phyloP scores from a whole-genome alignment of 23 tunicate genomes.

The Aplidium turbinatum region DNA sequence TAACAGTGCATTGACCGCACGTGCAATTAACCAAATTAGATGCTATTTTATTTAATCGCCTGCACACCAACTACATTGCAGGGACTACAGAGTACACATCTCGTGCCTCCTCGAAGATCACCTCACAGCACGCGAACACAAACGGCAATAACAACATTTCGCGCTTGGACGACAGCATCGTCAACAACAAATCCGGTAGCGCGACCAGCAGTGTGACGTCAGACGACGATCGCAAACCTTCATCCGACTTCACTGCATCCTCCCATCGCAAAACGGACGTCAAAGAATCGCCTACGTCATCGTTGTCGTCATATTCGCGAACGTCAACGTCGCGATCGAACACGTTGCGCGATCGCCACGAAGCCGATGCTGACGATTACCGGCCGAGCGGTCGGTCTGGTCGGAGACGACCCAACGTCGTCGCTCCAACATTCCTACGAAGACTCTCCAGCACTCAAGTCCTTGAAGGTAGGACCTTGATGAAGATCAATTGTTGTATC shows the following conservation, averaged over 20 bases:
- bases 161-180: constrained; percentile 3
- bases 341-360: constrained; percentile 3
- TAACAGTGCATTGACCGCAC: no score
- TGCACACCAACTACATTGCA: no score
- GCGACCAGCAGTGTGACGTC: no score
- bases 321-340: constrained; percentile 56
- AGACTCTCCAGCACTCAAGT: constrained; percentile 94
- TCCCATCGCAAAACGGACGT: constrained; percentile 6
- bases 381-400: constrained; percentile 3
- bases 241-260: constrained; percentile 21
- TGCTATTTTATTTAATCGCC: no score
- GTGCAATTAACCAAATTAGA: no score
- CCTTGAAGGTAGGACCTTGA: constrained; percentile 60
- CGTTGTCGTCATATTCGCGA: constrained; percentile 47
- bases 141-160: constrained; percentile 11
- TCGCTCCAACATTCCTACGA: constrained; percentile 78
- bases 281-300: constrained; percentile 54
- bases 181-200: no score
- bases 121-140: constrained; percentile 24
- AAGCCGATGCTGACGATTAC: constrained; percentile 5
- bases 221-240: no score
- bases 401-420: constrained; percentile 33
- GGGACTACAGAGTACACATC: no score
- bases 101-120: no score
- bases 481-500: no score